Conservation (phyloP, 2,797 vertebrate genomes). For the Sylvia borin region DNA sequence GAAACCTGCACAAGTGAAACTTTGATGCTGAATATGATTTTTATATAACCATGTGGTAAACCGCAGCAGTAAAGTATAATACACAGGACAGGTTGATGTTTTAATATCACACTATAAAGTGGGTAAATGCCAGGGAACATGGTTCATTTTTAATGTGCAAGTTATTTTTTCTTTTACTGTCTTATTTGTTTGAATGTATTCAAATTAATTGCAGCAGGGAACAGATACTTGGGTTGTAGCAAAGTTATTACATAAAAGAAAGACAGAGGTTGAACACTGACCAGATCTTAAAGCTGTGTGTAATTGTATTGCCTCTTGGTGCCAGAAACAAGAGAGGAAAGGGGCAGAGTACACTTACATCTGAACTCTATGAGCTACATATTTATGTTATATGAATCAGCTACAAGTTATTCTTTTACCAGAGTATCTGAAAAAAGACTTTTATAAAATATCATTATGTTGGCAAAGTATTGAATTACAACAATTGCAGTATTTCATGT, state of each 20-base stretch:
- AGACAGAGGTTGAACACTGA: background rate
- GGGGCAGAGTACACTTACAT: background rate
- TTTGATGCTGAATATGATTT: background rate
- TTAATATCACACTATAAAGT: background rate
- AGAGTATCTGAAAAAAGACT: background rate
- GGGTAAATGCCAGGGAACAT: accelerated
- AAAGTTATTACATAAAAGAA: background rate
- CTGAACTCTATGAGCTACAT: constrained; percentile 9
- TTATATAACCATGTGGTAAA: background rate
- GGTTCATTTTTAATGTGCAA: background rate
- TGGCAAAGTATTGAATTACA: constrained; percentile 64
- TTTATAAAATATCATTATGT: constrained; percentile 60
- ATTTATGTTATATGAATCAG: constrained; percentile 5
- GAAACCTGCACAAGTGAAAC: background rate
- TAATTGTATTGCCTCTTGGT: background rate
- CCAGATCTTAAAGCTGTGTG: background rate
- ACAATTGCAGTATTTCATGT: constrained; percentile 58
- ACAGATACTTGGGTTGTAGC: background rate
- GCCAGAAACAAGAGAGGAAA: background rate
- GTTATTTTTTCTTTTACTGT: background rate
- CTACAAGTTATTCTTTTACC: constrained; percentile 36
- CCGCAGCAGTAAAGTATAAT: background rate
- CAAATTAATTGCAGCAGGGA: background rate
- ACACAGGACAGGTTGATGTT: background rate
- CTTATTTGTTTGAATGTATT: background rate